Evolutionary conservation across 23 tunicate genomes (phyloP).

Genomic region (Phallusia fumigata): DNA sequence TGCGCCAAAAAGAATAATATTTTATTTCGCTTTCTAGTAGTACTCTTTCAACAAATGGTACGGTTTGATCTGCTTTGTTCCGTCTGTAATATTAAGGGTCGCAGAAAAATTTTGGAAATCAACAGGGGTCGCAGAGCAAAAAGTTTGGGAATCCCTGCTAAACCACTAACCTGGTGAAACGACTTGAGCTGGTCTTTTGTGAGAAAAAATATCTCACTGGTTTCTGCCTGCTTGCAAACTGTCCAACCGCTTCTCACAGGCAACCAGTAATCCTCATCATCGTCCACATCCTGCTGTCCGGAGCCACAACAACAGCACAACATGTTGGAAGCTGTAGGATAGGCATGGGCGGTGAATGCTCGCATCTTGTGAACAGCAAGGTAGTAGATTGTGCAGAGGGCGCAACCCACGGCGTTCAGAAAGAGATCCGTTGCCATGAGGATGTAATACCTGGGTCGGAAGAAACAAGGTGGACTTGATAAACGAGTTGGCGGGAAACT

Average conservation of each 20-base stretch:
- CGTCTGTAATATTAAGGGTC: too few species aligned
- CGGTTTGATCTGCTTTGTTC: background rate
- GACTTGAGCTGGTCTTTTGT: slow-evolving; percentile 46
- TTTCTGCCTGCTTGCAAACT: slow-evolving; percentile 90
- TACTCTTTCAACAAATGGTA: too few species aligned
- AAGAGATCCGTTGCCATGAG: slow-evolving; percentile 46
- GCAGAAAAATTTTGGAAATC: too few species aligned
- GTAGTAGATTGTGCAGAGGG: slow-evolving; percentile 62
- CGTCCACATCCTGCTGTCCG: slow-evolving; percentile 18
- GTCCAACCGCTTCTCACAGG: slow-evolving; percentile 63
- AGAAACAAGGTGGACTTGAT: background rate
- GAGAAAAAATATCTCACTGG: slow-evolving; percentile 83
- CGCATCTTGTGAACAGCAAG: slow-evolving; percentile 77
- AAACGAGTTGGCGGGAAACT: too few species aligned
- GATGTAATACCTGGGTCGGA: slow-evolving; percentile 48
- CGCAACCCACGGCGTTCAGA: slow-evolving; percentile 44
- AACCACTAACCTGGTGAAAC: slow-evolving; percentile 30
- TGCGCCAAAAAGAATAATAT: too few species aligned
- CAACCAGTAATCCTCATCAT: slow-evolving; percentile 19
- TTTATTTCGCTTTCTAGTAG: too few species aligned
- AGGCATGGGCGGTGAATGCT: slow-evolving; percentile 68
- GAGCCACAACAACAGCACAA: slow-evolving; percentile 48
- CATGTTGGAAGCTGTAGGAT: slow-evolving; percentile 45
- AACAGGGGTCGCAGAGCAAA: too few species aligned
- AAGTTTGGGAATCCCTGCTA: too few species aligned